Evolutionary conservation across 1,140 invertebrate species (phyloP).

Genomic region (Psilanteris sp.): DNA sequence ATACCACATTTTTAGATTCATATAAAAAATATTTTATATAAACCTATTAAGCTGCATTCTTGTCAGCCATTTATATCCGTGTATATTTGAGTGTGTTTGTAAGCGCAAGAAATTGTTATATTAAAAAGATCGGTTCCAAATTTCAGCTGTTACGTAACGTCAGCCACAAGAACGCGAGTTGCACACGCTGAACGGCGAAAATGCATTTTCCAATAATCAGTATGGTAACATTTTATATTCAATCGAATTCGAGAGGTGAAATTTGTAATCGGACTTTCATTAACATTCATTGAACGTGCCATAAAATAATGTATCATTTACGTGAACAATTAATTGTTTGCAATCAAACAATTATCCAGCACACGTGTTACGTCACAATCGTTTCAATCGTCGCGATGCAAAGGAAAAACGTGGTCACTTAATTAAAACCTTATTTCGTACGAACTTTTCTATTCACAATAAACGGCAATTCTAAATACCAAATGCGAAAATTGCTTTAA

Average conservation of each 20-base stretch:
- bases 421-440: slow-evolving; percentile 8
- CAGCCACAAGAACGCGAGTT: too few species aligned
- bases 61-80: too few species aligned
- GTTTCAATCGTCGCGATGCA: slow-evolving; percentile 4
- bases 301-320: slow-evolving; percentile 30
- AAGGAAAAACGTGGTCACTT: slow-evolving; percentile 11
- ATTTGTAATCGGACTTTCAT: slow-evolving; percentile 39
- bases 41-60: too few species aligned
- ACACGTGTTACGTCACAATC: slow-evolving; percentile 31
- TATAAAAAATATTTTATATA: slow-evolving; percentile 10
- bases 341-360: slow-evolving; percentile 23
- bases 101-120: too few species aligned
- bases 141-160: too few species aligned
- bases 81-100: too few species aligned
- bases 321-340: slow-evolving; percentile 43
- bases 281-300: slow-evolving; percentile 35
- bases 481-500: slow-evolving; percentile 15
- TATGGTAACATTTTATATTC: slow-evolving; percentile 1
- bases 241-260: slow-evolving; percentile 8
- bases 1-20: slow-evolving; percentile 18
- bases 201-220: too few species aligned
- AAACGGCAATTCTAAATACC: slow-evolving; percentile 3
- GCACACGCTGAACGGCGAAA: too few species aligned
- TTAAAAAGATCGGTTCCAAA: too few species aligned
- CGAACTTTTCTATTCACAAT: slow-evolving; percentile 1